These are phyloP conservation scores for Brachionus koreanus DNA, from an alignment of 1,140 invertebrate species.

Conservation along the genomic window DNA sequence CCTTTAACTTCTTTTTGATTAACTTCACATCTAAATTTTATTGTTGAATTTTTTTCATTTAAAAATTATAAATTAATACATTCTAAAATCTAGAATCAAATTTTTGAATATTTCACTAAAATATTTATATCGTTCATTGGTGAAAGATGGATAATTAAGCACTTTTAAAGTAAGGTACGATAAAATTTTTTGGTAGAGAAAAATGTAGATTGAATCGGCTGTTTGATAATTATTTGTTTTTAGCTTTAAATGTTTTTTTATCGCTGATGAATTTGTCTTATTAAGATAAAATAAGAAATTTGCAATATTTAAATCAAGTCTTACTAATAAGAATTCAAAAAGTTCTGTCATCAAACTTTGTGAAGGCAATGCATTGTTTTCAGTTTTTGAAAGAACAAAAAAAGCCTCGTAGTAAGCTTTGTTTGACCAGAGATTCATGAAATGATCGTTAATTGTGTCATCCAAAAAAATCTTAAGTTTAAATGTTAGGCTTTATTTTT, in stretches of 20 bases:
- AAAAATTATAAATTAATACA: background rate
- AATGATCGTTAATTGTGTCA: background rate
- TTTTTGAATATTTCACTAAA: background rate
- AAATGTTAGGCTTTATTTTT: background rate
- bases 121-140: background rate
- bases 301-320: background rate
- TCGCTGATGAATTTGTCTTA: background rate
- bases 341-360: background rate
- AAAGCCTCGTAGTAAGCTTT: conserved; percentile 12
- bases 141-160: background rate
- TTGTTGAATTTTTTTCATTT: background rate
- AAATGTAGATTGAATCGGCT: background rate
- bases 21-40: background rate
- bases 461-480: background rate
- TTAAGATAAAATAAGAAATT: background rate
- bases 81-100: conserved; percentile 11
- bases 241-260: conserved; percentile 8
- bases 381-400: background rate
- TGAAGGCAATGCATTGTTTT: background rate
- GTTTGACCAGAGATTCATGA: conserved; percentile 9
- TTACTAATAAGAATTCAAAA: background rate
- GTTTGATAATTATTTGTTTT: background rate
- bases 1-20: background rate
- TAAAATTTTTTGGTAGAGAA: background rate
- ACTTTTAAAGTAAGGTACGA: background rate